Evolutionary conservation across 2,888 invertebrate species (phyloP), one percentile per base, ranked within the genome.

Genomic region (Limulus polyphemus): DNA sequence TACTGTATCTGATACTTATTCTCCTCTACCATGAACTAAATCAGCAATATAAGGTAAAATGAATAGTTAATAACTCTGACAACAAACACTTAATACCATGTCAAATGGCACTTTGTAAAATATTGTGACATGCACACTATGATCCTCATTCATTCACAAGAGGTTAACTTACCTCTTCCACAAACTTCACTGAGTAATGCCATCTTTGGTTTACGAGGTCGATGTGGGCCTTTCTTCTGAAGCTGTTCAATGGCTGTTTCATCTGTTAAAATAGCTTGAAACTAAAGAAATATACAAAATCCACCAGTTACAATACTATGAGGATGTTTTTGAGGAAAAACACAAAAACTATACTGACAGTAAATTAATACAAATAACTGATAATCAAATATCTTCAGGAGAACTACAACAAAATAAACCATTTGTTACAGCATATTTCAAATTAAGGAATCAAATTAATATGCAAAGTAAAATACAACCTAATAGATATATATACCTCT

Each of bases 141-240:
- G 32, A 32, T 32, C 7, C 32, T 32, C 32, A 32, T 32, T 32
- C 7, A 67, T 32, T 49, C 57, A 14, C 47, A 63, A 64, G 47
- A 10, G 55, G 12, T 16, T 13, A 55, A 61, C 69, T 63, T 69
- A 77, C 79, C 84, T 71, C 83, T 80, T 16, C 88, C 89, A 76
- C 87, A 89, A 12, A 89, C 88, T 78, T 88, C 88, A 52, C 84
- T 81, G 59, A 89, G 75, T 57, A 89, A 77, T 54, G 83, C 81
- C 74, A 85, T 79, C 70, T 83, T 83, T 13, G 80, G 76, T 65
- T 77, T 77, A 62, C 76, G 76, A 50, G 78, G 78, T 69, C 79
- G 72, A 72, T 80, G 81, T 55, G 83, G 80, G 48, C 86, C 84
- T 72, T 82, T 83, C 68, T 83, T 76, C 76, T 85, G 66, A 14